Base-by-base conservation (phyloP, 2,797 vertebrate species). In the Bradypus variegatus region DNA sequence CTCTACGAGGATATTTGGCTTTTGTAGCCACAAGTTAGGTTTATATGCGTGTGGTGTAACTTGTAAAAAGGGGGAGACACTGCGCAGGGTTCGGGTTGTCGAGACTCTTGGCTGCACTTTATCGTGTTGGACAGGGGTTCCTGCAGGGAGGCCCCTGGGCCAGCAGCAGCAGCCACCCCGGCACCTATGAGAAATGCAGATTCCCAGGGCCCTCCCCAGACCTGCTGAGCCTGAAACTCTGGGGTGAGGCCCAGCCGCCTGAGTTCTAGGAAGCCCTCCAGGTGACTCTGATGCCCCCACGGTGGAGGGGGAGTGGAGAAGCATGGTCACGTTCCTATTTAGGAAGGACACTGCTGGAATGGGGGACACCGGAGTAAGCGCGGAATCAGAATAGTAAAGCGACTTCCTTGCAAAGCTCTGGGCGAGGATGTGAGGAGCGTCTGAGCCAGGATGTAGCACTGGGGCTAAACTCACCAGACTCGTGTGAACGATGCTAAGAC, bases 201-300 rank as follows among this genome's bases (percentile, higher is more conserved):
- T 18, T 76, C 62, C 38, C 23, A 80, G 77, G 1, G 25, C n/a
- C 75, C 10, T 8, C 33, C 23, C 25, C 85, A 12, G 29, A 85
- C 14, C 12, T 25, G 25, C 10, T 25, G n/a, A 16, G 6, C 50
- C 48, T 36, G 78, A 70, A n/a, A 82, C n/a, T 29, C 18, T 64
- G n/a, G 55, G 21, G 7, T 0, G 2, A 16, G 14, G 27, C 12
- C 58, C 64, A 45, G 8, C 3, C 8, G 1, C 7, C 36, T 45
- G 4, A 58, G 29, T 29, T 62, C 38, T 58, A 45, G 27, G 45
- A 58, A 23, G 19, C 10, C 45, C 23, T 92, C 8, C 4, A 21
- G 38, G 55, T 14, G 33, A 50, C 13, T 53, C 41, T 55, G 64
- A 29, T 67, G 48, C 41, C 8, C 41, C 41, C 41, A 45, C 8